Base-by-base conservation (phyloP, 2,797 vertebrate species). In the Falco novaeseelandiae region DNA sequence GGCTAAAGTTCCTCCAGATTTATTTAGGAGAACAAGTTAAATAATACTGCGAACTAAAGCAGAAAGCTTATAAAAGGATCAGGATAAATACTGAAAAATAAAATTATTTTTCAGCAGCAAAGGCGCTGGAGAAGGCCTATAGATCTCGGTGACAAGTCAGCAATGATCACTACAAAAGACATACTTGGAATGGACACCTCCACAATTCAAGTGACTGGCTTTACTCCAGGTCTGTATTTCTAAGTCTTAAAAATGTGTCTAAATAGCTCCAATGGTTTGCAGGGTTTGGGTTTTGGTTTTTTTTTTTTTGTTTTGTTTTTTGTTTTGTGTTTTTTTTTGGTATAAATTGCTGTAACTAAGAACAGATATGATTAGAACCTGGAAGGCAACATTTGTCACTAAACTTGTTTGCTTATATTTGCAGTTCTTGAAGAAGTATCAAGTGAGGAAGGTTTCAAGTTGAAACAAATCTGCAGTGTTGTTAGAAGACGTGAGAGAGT, bases 141-240 rank as follows among this genome's bases (percentile, higher is more conserved):
- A 98, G 93, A 97, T 98, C 97, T 98, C 52, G 30, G 54, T 1
- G 93, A 96, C 92, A 97, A 97, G 91, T 96, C 93, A 97, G 93
- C 13, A 17, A 90, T 87, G 94, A 97, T 98, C 96, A 90, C 97
- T 97, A 72, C 96, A 97, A 97, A 98, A 97, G 95, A 98, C 97
- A 97, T 84, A 97, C 95, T 97, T 96, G 90, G 87, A 98, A 97
- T 85, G 94, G 95, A 90, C 96, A 97, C 93, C 54, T 92, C 78
- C 95, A 97, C 96, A 98, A 95, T 97, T 98, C 96, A 98, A 96
- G 84, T 84, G 89, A 91, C 97, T 98, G 97, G 95, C 96, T 97
- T 85, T 90, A 94, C 34, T 97, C 97, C 98, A 98, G 95, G 83
- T 97, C 96, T 98, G 97, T 98, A 98, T 98, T 98, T 97, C 93